Evolutionary conservation across 1,140 invertebrate genomes (phyloP).

Genomic region (Gonatopus flavifemur): DNA sequence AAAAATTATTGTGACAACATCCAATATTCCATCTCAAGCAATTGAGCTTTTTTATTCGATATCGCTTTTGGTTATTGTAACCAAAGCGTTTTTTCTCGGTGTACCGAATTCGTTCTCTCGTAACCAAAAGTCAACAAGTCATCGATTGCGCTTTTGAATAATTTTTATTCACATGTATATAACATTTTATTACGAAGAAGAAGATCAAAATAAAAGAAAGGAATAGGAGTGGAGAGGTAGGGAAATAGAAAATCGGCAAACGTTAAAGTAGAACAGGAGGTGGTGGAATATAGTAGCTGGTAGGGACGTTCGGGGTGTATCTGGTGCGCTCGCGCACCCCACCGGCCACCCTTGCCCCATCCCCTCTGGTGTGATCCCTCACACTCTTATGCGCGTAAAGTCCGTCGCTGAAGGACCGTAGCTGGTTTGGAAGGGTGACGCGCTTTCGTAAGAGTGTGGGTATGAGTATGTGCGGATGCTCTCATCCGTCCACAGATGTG

Average conservation of each 20-base stretch:
- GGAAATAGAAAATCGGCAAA: conserved; percentile 15
- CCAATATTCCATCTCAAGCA: no score
- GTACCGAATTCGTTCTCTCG: no score
- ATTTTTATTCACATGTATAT: no score
- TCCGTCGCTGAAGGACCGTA: conserved; percentile 26
- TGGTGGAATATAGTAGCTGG: background rate
- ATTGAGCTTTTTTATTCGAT: no score
- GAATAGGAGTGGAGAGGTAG: background rate
- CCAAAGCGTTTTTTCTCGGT: no score
- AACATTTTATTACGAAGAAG: no score
- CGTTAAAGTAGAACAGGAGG: no score
- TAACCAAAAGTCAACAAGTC: no score
- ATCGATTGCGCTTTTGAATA: no score
- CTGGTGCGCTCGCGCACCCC: conserved; percentile 32
- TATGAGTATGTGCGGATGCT: conserved; percentile 1
- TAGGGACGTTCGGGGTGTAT: conserved; percentile 11
- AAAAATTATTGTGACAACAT: no score
- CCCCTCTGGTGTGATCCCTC: no score
- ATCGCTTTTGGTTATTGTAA: no score
- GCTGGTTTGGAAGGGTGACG: conserved; percentile 6
- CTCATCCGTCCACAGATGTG: conserved; percentile 4
- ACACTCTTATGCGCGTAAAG: conserved; percentile 36
- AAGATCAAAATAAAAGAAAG: background rate
- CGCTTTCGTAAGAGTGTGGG: background rate
- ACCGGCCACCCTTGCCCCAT: conserved; percentile 15